Conservation (phyloP, 2,113 vertebrate genomes). For the Paedocypris sp. region DNA sequence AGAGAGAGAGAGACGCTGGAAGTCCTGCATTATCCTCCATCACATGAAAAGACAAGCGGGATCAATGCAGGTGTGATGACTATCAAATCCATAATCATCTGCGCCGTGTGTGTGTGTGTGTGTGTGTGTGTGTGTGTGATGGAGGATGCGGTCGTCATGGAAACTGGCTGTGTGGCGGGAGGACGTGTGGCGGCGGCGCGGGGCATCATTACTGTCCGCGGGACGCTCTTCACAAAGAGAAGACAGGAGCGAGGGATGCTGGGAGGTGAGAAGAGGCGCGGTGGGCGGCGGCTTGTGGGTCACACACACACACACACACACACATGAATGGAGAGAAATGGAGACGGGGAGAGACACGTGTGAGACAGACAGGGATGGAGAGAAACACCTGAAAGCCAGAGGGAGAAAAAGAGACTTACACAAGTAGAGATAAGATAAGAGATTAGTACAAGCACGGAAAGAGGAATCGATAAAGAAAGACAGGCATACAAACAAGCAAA, state of each 20-base stretch:
- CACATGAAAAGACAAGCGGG: conserved; percentile 4
- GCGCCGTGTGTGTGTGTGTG: conserved; percentile 47
- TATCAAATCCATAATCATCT: conserved; percentile 57
- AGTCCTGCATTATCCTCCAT: conserved; percentile 12
- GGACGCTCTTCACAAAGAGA: too few species aligned
- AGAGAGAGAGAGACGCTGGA: conserved; percentile 29
- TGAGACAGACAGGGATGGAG: too few species aligned
- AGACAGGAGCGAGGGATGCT: not conserved
- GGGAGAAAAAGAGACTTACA: too few species aligned
- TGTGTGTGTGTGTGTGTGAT: conserved; percentile 37
- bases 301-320: too few species aligned
- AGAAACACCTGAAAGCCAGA: too few species aligned
- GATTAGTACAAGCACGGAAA: too few species aligned
- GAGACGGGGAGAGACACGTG: too few species aligned
- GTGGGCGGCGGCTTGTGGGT: not conserved
- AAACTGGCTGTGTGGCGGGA: conserved; percentile 54
- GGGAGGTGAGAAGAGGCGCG: not conserved
- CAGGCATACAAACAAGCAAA: too few species aligned
- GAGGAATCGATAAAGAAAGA: too few species aligned
- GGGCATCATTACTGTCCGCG: conserved; percentile 50
- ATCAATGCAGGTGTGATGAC: conserved; percentile 33
- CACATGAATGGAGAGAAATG: too few species aligned
- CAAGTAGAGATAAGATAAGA: too few species aligned
- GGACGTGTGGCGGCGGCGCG: conserved; percentile 48
- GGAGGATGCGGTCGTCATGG: conserved; percentile 58